These are phyloP conservation scores for Chrysomallon squamiferum DNA, from an alignment of 1,140 invertebrate genomes.

Conservation along the genomic window DNA sequence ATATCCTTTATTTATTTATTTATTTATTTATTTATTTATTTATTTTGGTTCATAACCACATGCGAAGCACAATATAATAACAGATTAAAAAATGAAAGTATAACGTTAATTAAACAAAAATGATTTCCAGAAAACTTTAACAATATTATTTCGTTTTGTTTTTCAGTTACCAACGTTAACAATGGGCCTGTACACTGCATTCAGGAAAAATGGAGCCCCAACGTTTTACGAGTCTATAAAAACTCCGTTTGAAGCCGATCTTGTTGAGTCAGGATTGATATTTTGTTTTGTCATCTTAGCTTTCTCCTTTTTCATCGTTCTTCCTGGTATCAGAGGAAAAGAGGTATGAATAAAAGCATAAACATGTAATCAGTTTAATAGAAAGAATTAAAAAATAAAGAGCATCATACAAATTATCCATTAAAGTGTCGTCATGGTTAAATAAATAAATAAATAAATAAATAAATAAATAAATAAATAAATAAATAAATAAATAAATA, in stretches of 20 bases:
- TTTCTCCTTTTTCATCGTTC: constrained; percentile 82
- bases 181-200: constrained; percentile 64
- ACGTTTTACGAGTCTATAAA: constrained; percentile 92
- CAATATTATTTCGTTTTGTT: too few relatives aligned
- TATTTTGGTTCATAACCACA: too few relatives aligned
- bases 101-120: too few relatives aligned
- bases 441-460: not conserved
- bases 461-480: not conserved
- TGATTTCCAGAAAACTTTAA: too few relatives aligned
- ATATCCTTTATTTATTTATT: too few relatives aligned
- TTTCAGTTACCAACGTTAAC: too few relatives aligned
- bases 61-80: too few relatives aligned
- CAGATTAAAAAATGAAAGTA: too few relatives aligned
- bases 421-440: not conserved
- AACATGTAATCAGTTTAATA: not conserved
- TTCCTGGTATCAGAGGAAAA: constrained; percentile 88
- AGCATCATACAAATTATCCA: not conserved
- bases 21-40: too few relatives aligned
- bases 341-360: too few relatives aligned
- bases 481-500: not conserved
- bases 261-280: constrained; percentile 67
- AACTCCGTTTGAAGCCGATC: constrained; percentile 90
- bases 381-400: not conserved
- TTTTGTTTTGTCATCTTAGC: constrained; percentile 67
- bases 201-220: constrained; percentile 85